phyloP scores from a whole-genome alignment of 2,888 invertebrate genomes.

The Camptogramma bilineatum region DNA sequence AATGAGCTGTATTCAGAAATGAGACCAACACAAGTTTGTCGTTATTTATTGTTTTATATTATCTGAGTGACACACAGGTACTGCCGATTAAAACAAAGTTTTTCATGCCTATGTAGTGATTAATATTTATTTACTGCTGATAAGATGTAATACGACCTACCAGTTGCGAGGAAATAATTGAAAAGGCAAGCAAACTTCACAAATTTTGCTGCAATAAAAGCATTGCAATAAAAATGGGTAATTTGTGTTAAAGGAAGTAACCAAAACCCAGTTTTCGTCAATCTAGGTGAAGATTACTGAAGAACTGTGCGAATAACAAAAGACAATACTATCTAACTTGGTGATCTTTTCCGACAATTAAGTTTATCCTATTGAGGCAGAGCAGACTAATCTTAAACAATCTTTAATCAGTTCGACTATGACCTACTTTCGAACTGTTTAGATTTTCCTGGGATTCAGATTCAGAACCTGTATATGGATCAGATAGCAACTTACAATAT shows the following conservation, averaged over 20 bases:
- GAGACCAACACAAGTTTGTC: too few relatives aligned
- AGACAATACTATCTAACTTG: slow-evolving; percentile 27
- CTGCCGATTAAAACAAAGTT: too few relatives aligned
- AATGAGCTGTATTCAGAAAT: too few relatives aligned
- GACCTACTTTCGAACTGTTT: slow-evolving; percentile 6
- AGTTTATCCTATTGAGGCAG: slow-evolving; percentile 18
- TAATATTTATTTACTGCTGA: background rate
- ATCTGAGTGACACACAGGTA: too few relatives aligned
- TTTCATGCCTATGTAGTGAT: too few relatives aligned
- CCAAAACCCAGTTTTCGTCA: slow-evolving; percentile 19
- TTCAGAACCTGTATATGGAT: background rate
- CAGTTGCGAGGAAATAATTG: too few relatives aligned
- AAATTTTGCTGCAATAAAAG: background rate
- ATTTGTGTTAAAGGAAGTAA: slow-evolving; percentile 12
- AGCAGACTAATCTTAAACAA: slow-evolving; percentile 11
- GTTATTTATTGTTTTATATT: too few relatives aligned
- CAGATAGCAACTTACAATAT: background rate
- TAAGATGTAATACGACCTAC: too few relatives aligned
- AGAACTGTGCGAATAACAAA: slow-evolving; percentile 17
- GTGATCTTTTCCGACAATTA: slow-evolving; percentile 25
- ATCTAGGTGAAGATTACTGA: slow-evolving; percentile 27
- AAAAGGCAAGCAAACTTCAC: too few relatives aligned
- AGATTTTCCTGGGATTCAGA: background rate
- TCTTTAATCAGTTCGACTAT: slow-evolving; percentile 3
- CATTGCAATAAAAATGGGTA: background rate